Percentiles rank a stretch among this genome's conserved stretches.
Conservation (phyloP, 2,113 vertebrate species). For the Gadus chalcogrammus region DNA sequence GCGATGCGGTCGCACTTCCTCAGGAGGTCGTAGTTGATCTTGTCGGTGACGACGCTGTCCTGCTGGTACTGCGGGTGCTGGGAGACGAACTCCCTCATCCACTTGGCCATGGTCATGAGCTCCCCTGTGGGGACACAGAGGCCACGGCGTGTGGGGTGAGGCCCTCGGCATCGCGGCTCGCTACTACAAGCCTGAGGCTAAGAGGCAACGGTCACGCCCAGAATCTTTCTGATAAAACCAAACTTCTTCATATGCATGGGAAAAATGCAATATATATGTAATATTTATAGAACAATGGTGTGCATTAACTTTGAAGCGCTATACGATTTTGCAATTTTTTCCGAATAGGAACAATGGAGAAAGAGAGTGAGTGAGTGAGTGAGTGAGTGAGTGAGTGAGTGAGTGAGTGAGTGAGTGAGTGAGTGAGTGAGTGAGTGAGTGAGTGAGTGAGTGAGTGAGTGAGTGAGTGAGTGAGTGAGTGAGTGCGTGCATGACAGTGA, state of each 20-base stretch:
- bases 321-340: too few species aligned
- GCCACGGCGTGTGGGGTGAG: not conserved
- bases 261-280: not conserved
- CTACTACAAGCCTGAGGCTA: not conserved
- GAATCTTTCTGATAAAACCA: too few species aligned
- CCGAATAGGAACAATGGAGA: too few species aligned
- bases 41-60: slow-evolving; percentile 91
- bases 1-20: slow-evolving; percentile 86
- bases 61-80: slow-evolving; percentile 92
- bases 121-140: slow-evolving; percentile 74
- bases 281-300: not conserved
- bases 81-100: slow-evolving; percentile 93
- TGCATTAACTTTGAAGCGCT: not conserved
- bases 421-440: slow-evolving; percentile 18
- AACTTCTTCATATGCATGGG: too few species aligned
- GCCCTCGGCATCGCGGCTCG: too few species aligned
- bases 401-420: too few species aligned
- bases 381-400: too few species aligned
- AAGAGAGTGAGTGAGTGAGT: too few species aligned
- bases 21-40: slow-evolving; percentile 92
- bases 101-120: slow-evolving; percentile 93
- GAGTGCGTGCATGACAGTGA: too few species aligned
- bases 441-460: not conserved
- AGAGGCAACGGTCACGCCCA: too few species aligned
- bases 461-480: too few species aligned